A percentile compares a stretch with the other conserved stretches of the same genome.
These are phyloP conservation scores for Rhodophaea formosa DNA, from an alignment of 2,888 invertebrate genomes.

Conservation along the genomic window DNA sequence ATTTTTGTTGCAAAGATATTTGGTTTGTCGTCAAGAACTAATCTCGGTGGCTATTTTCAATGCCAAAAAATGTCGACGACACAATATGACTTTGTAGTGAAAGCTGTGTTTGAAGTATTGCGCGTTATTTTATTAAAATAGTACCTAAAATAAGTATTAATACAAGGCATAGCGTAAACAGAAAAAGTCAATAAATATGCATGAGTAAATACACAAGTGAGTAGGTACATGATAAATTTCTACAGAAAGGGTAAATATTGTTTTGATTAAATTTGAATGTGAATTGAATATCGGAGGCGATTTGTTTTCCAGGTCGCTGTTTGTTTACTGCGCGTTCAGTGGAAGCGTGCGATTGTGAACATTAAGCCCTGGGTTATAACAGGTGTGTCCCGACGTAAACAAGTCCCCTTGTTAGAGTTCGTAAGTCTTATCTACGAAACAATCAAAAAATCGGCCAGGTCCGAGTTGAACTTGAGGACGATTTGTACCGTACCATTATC, in stretches of 20 bases:
- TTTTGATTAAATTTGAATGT: not conserved
- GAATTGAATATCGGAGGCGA: not conserved
- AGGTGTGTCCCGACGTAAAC: slow-evolving; percentile 14
- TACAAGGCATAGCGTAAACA: no score
- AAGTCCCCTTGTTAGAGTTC: not conserved
- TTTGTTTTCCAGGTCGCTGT: not conserved
- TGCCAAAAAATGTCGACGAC: not conserved
- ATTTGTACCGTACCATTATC: no score
- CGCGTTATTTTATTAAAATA: no score
- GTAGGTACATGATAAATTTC: no score
- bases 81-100: not conserved
- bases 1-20: not conserved
- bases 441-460: not conserved
- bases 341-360: slow-evolving; percentile 20
- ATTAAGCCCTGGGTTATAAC: slow-evolving; percentile 13
- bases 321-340: slow-evolving; percentile 1
- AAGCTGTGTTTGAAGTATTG: not conserved
- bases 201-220: no score
- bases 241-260: not conserved
- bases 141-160: no score
- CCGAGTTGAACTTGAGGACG: no score
- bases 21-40: not conserved
- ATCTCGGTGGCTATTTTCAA: not conserved
- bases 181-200: no score
- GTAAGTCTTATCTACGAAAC: slow-evolving; percentile 4